Conservation (phyloP, 2,888 invertebrate species). For the Phania funesta region DNA sequence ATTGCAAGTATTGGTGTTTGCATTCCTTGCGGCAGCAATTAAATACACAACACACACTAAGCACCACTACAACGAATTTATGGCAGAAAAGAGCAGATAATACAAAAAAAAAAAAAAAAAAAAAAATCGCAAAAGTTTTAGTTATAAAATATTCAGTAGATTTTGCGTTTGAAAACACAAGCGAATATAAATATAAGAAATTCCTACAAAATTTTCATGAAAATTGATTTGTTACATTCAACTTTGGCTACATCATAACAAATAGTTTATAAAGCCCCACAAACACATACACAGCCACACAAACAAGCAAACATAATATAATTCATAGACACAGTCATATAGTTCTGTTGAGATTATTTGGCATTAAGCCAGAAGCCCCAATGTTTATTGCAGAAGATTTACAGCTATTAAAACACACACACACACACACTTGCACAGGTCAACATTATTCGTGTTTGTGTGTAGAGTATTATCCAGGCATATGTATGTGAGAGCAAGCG, state of each 20-base stretch:
- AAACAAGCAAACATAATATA: background rate
- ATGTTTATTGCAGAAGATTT: conserved; percentile 42
- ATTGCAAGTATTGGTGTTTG: background rate
- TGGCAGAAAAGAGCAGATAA: background rate
- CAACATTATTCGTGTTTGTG: background rate
- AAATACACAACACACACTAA: background rate
- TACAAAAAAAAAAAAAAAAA: background rate
- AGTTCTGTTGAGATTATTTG: conserved; percentile 55
- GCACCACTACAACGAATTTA: no score
- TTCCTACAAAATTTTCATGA: conserved; percentile 10
- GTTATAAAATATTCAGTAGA: conserved; percentile 37
- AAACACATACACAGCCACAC: background rate
- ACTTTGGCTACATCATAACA: conserved; percentile 9
- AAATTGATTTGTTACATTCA: conserved; percentile 56
- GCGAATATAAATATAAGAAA: background rate
- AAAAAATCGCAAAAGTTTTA: no score
- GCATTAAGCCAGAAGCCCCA: conserved; percentile 36
- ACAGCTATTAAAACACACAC: conserved; percentile 6
- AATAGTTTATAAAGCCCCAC: background rate
- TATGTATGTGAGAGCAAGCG: background rate
- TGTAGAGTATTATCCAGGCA: background rate
- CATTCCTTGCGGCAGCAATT: conserved; percentile 1
- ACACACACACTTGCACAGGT: background rate
- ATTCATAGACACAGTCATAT: conserved; percentile 9
- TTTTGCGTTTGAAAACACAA: conserved; percentile 18